Evolutionary conservation across 2,113 vertebrate species (phyloP).

Genomic region (Nettapus auritus): DNA sequence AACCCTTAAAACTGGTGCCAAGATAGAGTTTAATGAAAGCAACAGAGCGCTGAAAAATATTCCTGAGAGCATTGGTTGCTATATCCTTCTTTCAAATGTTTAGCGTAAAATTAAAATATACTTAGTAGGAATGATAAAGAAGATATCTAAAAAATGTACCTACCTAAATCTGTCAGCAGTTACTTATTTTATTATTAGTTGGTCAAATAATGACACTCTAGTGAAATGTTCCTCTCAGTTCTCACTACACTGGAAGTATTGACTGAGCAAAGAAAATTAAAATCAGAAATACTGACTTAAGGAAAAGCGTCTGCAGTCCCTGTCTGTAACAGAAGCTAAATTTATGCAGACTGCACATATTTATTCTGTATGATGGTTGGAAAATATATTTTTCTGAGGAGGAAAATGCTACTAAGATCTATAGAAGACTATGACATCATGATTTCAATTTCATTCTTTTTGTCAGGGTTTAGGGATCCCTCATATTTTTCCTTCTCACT

Average conservation of each 20-base stretch:
- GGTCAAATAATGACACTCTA: not conserved
- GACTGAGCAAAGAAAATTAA: not conserved
- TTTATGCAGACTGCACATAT: not conserved
- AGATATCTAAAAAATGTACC: not conserved
- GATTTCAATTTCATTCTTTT: not conserved
- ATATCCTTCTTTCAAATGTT: not conserved
- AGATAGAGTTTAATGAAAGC: not conserved
- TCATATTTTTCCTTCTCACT: not conserved
- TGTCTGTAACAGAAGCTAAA: not conserved
- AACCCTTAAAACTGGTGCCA: slow-evolving; percentile 23
- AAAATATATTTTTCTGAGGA: not conserved
- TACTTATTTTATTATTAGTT: slow-evolving; percentile 2
- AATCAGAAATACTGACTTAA: not conserved
- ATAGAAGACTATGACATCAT: not conserved
- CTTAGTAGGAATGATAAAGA: not conserved
- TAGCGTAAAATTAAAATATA: not conserved
- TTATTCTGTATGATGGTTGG: not conserved
- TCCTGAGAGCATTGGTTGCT: not conserved
- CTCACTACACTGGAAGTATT: not conserved
- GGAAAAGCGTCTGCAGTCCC: not conserved
- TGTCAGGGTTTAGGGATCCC: not conserved
- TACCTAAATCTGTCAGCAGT: not conserved
- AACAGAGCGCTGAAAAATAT: not conserved
- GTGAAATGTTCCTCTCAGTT: not conserved
- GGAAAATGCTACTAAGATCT: not conserved